These are phyloP conservation scores for Rhynchopsitta pachyrhyncha DNA, from an alignment of 2,113 vertebrate genomes.

Conservation along the genomic window DNA sequence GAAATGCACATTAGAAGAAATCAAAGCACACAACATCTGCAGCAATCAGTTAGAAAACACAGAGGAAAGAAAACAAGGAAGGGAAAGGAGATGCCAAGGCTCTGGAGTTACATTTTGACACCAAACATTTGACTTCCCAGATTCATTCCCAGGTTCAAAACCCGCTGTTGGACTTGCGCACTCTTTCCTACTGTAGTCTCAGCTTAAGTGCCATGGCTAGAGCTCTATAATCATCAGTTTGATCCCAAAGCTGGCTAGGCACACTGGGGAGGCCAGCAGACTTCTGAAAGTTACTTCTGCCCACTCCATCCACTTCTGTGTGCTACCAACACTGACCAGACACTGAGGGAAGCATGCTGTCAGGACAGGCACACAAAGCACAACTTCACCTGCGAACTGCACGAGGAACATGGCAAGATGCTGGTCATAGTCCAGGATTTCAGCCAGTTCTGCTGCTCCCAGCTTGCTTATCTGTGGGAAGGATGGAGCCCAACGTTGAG, in stretches of 20 bases:
- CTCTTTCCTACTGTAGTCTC: rapidly evolving
- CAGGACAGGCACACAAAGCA: not conserved
- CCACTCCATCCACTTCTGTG: not conserved
- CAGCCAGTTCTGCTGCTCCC: not conserved
- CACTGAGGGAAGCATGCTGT: not conserved
- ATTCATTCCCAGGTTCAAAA: not conserved
- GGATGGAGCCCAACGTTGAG: not conserved
- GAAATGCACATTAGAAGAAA: not conserved
- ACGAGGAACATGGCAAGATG: slow-evolving; percentile 72
- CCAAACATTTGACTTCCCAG: not conserved
- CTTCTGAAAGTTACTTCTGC: not conserved
- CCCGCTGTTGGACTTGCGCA: not conserved
- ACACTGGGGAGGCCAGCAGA: not conserved
- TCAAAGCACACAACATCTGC: not conserved
- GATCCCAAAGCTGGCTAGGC: not conserved
- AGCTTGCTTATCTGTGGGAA: not conserved
- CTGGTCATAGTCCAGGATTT: slow-evolving; percentile 19
- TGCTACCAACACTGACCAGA: not conserved
- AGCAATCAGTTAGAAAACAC: not conserved
- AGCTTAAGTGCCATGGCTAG: rapidly evolving
- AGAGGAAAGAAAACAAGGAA: not conserved
- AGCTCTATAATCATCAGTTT: not conserved
- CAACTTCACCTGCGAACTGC: slow-evolving; percentile 72
- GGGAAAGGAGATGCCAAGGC: rapidly evolving
- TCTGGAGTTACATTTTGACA: not conserved